These are phyloP conservation scores for Lagorchestes hirsutus DNA, from an alignment of 2,797 vertebrate genomes.

Conservation along the genomic window DNA sequence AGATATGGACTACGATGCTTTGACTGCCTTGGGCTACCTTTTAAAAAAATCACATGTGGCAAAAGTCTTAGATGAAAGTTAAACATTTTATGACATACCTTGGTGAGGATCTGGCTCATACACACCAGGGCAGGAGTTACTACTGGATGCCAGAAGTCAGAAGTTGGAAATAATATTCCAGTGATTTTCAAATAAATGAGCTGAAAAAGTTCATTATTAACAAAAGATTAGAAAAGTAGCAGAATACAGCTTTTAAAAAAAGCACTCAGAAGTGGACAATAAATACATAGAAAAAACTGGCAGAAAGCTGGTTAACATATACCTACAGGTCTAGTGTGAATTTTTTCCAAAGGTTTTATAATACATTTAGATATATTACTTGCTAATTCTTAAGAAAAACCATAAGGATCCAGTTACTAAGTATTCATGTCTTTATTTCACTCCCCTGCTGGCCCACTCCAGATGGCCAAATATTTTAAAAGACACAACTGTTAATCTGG, in stretches of 20 bases:
- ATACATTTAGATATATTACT: background rate
- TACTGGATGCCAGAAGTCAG: constrained; percentile 96
- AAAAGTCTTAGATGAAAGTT: background rate
- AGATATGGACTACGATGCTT: background rate
- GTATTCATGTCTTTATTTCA: background rate
- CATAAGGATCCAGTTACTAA: background rate
- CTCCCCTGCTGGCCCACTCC: background rate
- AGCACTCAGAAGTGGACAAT: accelerated
- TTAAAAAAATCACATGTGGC: constrained; percentile 28
- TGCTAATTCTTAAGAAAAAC: background rate
- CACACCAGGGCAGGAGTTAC: constrained; percentile 94
- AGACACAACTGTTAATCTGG: background rate
- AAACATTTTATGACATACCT: constrained; percentile 86
- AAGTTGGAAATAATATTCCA: constrained; percentile 93
- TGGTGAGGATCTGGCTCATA: constrained; percentile 94
- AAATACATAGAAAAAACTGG: background rate
- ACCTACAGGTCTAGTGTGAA: background rate
- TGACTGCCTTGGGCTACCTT: background rate
- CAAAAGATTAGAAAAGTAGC: background rate
- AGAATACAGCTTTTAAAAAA: accelerated
- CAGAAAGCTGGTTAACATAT: background rate
- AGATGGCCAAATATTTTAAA: background rate
- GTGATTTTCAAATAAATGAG: constrained; percentile 93
- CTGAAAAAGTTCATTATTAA: constrained; percentile 82
- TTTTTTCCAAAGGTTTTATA: background rate